Evolutionary conservation across 2,888 invertebrate species (phyloP), one percentile per base, ranked within the genome.

Genomic region (Standfussiana lucernea): DNA sequence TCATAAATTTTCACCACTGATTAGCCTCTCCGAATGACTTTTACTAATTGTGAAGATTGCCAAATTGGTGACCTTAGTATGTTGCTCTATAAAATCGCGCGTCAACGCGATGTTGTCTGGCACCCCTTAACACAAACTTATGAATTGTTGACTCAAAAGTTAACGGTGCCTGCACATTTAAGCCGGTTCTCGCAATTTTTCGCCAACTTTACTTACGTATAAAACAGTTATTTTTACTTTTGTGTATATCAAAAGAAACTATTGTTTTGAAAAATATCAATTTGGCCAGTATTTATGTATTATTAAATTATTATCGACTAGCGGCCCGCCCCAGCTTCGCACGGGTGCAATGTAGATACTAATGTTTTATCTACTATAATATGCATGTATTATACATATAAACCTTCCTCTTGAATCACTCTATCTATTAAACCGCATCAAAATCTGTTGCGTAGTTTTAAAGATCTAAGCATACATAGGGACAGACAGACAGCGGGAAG

Each of bases 111-210:
- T 10, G 0, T 18, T 28, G 69, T 83, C 35, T 89, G 80, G 40
- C 47, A 62, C 47, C 47, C 66, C 86, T 82, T 89, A 75, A 86
- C 24, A 32, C 69, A 81, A 81, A 83, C 73, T 84, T 79, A 79
- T 65, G 82, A 80, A 83, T 84, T 86, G 88, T 89, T 87, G 84
- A 87, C 80, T 84, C 83, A 73, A 80, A 85, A 86, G 76, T 87
- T 90, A 90, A 90, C 90, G 91, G 91, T 90, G 61, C 59, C 62
- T 81, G 88, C 62, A 82, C 89, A 89, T 89, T 45, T 81, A 65
- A 90, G 84, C 87, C 91, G 89, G 88, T 87, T 90, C 79, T 86
- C 73, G 87, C 86, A 86, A 82, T 88, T 80, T 90, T 87, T 87
- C 84, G 80, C 80, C 84, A 82, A 82, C 82, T 56, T 80, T 47